Base-by-base conservation (phyloP, 2,113 vertebrate species). In the Notiomystis cincta region DNA sequence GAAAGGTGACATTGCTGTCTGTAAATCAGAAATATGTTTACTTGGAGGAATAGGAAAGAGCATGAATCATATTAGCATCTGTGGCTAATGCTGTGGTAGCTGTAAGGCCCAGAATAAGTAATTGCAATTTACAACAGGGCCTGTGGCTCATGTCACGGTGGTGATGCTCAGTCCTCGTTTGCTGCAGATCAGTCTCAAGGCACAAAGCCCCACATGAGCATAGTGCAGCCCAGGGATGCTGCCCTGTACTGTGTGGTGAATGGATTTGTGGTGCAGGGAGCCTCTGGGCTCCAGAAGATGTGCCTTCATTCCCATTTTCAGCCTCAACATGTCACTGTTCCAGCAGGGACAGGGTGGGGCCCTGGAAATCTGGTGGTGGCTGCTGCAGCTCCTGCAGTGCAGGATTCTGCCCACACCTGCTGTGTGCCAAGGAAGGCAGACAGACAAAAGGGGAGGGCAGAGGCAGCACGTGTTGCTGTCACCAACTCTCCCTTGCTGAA, bases 201-300 rank as follows among this genome's bases (percentile, higher is more conserved):
- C 15, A 13, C 8, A 14, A 28, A 44, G 35, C 12, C 21, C 67
- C 16, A 0, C 0, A 21, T 17, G 13, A 54, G 30, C 5, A 2
- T 0, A 6, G 30, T 19, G 65, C 51, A 60, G 50, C 20, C 31
- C 48, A 30, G 70, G 21, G n/a, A 15, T 61, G 44, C 44, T n/a
- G 38, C 13, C 5, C 67, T 35, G 9, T 11, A 2, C 73, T 42
- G 53, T 0, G 2, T 28, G 25, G 31, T 38, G 35, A 8, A 3
- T 20, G 44, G 24, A 28, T 31, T 23, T 30, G 56, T 51, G 45
- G 15, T 60, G 9, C 31, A 18, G 42, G 61, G 31, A 90, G 69
- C 16, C 35, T 35, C 31, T 62, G 54, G 37, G 35, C 61, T 70
- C 37, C 37, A 15, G 58, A 30, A 64, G 22, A 37, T 6, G 24